phyloP scores from a whole-genome alignment of 1,140 invertebrate genomes.

The Nephila pilipes region DNA sequence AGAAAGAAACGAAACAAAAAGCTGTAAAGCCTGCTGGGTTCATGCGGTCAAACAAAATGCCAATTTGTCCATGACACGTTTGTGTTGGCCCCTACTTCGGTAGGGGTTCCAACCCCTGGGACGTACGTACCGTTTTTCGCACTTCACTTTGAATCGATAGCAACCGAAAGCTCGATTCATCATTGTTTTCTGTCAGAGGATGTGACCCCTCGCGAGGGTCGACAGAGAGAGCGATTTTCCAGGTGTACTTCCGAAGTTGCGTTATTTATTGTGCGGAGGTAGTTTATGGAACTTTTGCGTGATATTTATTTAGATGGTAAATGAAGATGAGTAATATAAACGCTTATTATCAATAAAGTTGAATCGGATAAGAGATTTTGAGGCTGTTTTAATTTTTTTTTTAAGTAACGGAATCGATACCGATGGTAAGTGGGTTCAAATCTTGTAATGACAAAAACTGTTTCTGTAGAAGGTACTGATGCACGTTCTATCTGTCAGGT shows the following conservation, averaged over 20 bases:
- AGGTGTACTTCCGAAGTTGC: background rate
- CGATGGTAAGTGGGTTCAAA: too few relatives aligned
- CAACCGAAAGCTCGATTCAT: conserved; percentile 41
- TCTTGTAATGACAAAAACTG: too few relatives aligned
- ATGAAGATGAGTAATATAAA: too few relatives aligned
- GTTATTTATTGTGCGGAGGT: conserved; percentile 20
- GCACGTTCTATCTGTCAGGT: too few relatives aligned
- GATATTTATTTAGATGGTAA: too few relatives aligned
- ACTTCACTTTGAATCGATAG: conserved; percentile 37
- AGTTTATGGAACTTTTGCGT: background rate
- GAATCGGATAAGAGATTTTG: too few relatives aligned
- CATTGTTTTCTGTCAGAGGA: conserved; percentile 46
- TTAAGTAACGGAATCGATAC: too few relatives aligned
- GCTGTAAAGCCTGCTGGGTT: conserved; percentile 20
- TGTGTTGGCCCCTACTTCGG: background rate
- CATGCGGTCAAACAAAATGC: conserved; percentile 42
- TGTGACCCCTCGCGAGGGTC: background rate
- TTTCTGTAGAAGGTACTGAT: too few relatives aligned
- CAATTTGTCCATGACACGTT: conserved; percentile 42
- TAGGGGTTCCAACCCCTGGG: conserved; percentile 9
- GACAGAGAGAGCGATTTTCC: conserved; percentile 1
- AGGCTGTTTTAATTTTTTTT: too few relatives aligned
- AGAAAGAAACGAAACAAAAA: background rate
- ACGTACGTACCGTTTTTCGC: conserved; percentile 46
- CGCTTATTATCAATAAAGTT: too few relatives aligned